Base-by-base conservation (phyloP, 1,140 invertebrate species). In the Drosophila arizonae region DNA sequence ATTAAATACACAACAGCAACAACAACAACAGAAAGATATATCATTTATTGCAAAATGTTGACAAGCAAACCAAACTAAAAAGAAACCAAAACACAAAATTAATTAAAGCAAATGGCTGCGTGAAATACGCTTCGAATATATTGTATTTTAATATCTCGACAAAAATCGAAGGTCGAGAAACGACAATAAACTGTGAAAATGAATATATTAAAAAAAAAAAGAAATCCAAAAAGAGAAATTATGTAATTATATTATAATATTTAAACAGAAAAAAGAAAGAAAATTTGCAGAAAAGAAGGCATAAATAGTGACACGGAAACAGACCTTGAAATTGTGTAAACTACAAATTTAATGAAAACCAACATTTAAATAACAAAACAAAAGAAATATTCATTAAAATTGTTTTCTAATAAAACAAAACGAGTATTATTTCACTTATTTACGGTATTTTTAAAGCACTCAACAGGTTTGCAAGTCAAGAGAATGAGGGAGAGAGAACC, bases 151-250 rank as follows among this genome's bases (percentile, higher is more conserved):
- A 90, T 91, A 90, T 91, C 90, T 91, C 90, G 90, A 90, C 90
- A 87, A 78, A 78, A 89, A 85, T 90, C 82, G 81, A 90, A 79
- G 62, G 90, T 91, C 90, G 90, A 91, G 90, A 91, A 91, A 90
- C 90, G 90, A 91, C 90, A 91, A 91, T 91, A 91, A 91, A 91
- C 90, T 91, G 90, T 91, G 90, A 91, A 85, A 90, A 85, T 73
- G 69, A 91, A 81, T 85, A 89, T 91, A 76, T 88, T 0, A 30
- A 91, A 86, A 85, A 79, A 62, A 66, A 76, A 72, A 68, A 66
- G 30, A 46, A 48, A 70, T 70, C 30, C 45, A 73, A 72, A 56
- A 63, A 57, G 56, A 57, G 46, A 74, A 57, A 72, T 46, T 74
- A 79, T 81, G 79, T 82, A 76, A 87, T 82, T 86, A 87, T 87